Base-by-base conservation (phyloP, 2,113 vertebrate species). In the Miniopterus natalensis region DNA sequence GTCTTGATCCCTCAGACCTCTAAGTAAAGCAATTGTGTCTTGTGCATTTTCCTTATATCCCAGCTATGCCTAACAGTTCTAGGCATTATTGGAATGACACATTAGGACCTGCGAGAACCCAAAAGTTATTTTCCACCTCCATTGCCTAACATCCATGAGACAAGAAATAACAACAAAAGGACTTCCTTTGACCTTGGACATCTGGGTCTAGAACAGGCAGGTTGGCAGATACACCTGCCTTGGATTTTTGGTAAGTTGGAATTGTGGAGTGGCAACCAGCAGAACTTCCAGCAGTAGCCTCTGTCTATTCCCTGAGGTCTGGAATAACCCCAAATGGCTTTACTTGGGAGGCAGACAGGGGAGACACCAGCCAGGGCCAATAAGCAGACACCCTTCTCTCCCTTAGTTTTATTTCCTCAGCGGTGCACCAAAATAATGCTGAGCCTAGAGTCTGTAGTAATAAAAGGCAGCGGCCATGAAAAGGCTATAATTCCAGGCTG, bases 31-130 rank as follows among this genome's bases (percentile, higher is more conserved):
- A 81, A 47, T 63, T 92, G 45, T 68, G 49, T 59, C 14, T 2
- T n/a, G 20, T 73, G 31, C 42, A 17, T 57, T 91, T 95, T 96
- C 77, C 81, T 85, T 29, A 83, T 55, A 40, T 84, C 47, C 51
- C 88, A 92, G 11, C 27, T 55, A 29, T 49, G 18, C n/a, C 75
- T 70, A 90, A 86, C 23, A 40, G 63, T 83, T 91, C 27, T 59
- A 63, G 36, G 68, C 13, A 74, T n/a, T 63, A 31, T 3, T 0
- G 45, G 40, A 21, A 0, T 68, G 68, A 88, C 25, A 77, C 14
- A 18, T 53, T 20, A 70, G 78, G 92, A 84, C 18, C 1, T 49
- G 42, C 40, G 36, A 91, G n/a, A 92, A 31, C 42, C 27, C 36
- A 29, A 85, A 79, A 81, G 36, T 20, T 70, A 31, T 78, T 31